phyloP scores from a whole-genome alignment of 2,888 invertebrate species.

The Busseola fusca region DNA sequence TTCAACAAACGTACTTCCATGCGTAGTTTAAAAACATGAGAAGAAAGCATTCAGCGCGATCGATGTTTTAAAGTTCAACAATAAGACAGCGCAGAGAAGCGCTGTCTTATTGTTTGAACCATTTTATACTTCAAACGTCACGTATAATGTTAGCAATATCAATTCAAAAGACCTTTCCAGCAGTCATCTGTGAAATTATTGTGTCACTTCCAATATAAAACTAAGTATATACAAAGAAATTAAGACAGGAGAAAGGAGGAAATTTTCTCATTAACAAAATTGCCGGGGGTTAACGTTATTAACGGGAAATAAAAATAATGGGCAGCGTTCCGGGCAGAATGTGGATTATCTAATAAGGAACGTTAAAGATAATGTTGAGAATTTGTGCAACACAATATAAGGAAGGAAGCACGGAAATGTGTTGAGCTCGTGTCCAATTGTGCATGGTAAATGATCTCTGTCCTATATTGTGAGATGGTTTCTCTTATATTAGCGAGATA shows the following conservation, averaged over 20 bases:
- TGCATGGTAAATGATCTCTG: conserved; percentile 36
- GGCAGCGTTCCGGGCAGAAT: conserved; percentile 58
- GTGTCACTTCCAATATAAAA: conserved; percentile 61
- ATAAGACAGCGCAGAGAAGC: conserved; percentile 14
- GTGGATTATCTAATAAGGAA: conserved; percentile 64
- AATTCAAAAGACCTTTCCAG: conserved; percentile 33
- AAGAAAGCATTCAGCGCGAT: conserved; percentile 39
- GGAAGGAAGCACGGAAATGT: conserved; percentile 48
- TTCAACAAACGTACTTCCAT: conserved; percentile 32
- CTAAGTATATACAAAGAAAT: conserved; percentile 61
- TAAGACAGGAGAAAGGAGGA: conserved; percentile 56
- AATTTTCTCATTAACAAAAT: conserved; percentile 64
- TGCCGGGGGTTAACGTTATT: conserved; percentile 60
- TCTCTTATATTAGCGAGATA: conserved; percentile 1
- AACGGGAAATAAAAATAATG: conserved; percentile 64
- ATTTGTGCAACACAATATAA: conserved; percentile 57
- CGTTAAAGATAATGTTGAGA: conserved; percentile 56
- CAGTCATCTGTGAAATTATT: conserved; percentile 55
- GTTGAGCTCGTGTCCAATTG: conserved; percentile 43
- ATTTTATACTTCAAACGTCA: conserved; percentile 15
- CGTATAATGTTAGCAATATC: conserved; percentile 27
- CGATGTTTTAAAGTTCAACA: conserved; percentile 44
- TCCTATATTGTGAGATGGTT: conserved; percentile 18
- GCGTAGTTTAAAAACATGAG: conserved; percentile 38
- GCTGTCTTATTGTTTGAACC: conserved; percentile 17